phyloP scores from a whole-genome alignment of 2,888 invertebrate species.

The Cordilura impudica region DNA sequence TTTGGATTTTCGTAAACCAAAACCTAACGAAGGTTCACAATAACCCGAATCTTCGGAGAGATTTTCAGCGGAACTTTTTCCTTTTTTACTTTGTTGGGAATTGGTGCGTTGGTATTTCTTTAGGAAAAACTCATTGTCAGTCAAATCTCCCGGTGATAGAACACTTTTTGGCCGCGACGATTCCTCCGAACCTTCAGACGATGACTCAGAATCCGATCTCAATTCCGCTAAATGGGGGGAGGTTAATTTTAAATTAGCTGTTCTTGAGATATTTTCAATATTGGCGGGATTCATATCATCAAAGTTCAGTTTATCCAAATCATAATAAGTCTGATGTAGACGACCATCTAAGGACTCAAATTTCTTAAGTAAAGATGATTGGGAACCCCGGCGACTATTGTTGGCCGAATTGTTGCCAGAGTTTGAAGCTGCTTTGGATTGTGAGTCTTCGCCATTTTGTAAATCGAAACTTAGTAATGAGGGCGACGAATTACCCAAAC shows the following conservation, averaged over 20 bases:
- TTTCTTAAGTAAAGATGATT: slow-evolving; percentile 72
- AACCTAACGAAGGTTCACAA: slow-evolving; percentile 79
- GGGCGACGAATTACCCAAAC: slow-evolving; percentile 76
- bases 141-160: slow-evolving; percentile 14
- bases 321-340: slow-evolving; percentile 76
- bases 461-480: slow-evolving; percentile 74
- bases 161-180: slow-evolving; percentile 64
- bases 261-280: slow-evolving; percentile 34
- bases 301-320: slow-evolving; percentile 75
- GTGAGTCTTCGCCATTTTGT: slow-evolving; percentile 48
- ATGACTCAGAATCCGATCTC: slow-evolving; percentile 70
- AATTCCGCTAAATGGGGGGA: slow-evolving; percentile 62
- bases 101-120: slow-evolving; percentile 59
- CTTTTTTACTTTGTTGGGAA: slow-evolving; percentile 63
- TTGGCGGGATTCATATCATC: slow-evolving; percentile 65
- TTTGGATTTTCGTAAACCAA: slow-evolving; percentile 72
- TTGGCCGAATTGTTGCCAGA: slow-evolving; percentile 68
- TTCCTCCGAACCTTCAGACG: slow-evolving; percentile 64
- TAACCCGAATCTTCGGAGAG: slow-evolving; percentile 89
- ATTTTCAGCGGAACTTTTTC: slow-evolving; percentile 85
- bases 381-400: slow-evolving; percentile 72
- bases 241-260: slow-evolving; percentile 31
- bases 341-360: slow-evolving; percentile 75
- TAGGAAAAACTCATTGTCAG: slow-evolving; percentile 37
- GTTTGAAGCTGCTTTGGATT: slow-evolving; percentile 37